Base-by-base conservation (phyloP, 2,113 vertebrate genomes). In the Colossoma macropomum region DNA sequence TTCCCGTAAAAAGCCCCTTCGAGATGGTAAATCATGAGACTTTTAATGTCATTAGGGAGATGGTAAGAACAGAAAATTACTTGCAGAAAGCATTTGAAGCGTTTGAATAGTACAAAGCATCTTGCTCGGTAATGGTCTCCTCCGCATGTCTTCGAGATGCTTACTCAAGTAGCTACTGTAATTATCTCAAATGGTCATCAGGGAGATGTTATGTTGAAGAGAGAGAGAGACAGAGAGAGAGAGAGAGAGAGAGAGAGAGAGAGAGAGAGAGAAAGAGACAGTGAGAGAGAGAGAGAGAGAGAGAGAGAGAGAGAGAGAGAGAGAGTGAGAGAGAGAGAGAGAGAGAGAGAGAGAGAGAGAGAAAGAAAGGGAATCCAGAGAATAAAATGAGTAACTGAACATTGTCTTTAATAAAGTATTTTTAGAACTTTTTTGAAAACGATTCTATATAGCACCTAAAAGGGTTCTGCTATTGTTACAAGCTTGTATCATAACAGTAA, bases 1-100 rank as follows among this genome's bases (percentile, higher is more conserved):
- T 77, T 75, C 59, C 62, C 52, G 81, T 83, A 85, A 85, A 84
- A 87, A 70, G 75, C 74, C 78, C 83, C 74, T 83, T 65, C 38
- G 85, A 88, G 75, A 84, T 88, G 74, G n/a, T 81, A 79, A 79
- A 86, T 84, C 86, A 84, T 84, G 83, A 85, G 86, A 78, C 80
- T 77, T 80, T 84, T 83, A 88, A 81, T 82, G 68, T 79, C 69
- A 84, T 87, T 83, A 81, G 59, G 75, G 78, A 84, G 62, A 84
- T 80, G 84, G 79, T 87, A 84, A 87, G 72, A 84, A 84, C 79
- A 85, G 78, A 78, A 79, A 84, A 85, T 86, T 86, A 86, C 86
- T 87, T 80, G 79, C 72, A 82, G 81, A 82, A 84, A 86, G 78
- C 77, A 70, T 74, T 83, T 87, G 81, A 86, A 84, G 73, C 62